Conservation (phyloP, 2,888 invertebrate species). For the Eristalis intricaria region DNA sequence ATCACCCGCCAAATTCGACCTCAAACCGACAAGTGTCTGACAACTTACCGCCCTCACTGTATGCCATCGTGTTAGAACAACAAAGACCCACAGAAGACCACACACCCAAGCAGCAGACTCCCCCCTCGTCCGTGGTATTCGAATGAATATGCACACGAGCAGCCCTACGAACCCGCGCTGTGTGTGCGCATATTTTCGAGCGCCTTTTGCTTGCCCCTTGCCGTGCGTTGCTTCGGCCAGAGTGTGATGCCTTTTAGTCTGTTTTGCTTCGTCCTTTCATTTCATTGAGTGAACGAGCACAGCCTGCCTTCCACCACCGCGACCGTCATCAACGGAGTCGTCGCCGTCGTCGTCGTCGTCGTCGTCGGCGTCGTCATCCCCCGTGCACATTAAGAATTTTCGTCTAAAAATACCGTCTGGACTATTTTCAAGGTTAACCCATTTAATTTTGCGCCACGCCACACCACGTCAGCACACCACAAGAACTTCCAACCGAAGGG, state of each 20-base stretch:
- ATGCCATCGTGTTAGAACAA: neutral
- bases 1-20: too few species aligned
- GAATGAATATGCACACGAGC: neutral
- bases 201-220: conserved; percentile 39
- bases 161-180: neutral
- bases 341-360: conserved; percentile 11
- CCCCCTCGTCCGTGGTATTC: neutral
- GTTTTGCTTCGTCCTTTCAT: conserved; percentile 20
- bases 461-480: conserved; percentile 45
- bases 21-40: neutral
- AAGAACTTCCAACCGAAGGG: conserved; percentile 47
- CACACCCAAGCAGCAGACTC: conserved; percentile 22
- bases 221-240: conserved; percentile 1
- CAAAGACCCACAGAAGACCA: conserved; percentile 26
- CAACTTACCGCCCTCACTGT: neutral
- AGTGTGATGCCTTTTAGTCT: conserved; percentile 37
- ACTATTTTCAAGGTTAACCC: conserved; percentile 72
- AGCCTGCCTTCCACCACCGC: neutral
- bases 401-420: conserved; percentile 72
- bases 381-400: conserved; percentile 55
- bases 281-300: conserved; percentile 47
- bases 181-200: conserved; percentile 24
- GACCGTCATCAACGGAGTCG: neutral
- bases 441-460: conserved; percentile 68
- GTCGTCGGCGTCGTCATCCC: conserved; percentile 43